Percentiles rank a stretch among this genome's conserved stretches.
Conservation (phyloP, 2,888 invertebrate genomes). For the Cotesia congregata region DNA sequence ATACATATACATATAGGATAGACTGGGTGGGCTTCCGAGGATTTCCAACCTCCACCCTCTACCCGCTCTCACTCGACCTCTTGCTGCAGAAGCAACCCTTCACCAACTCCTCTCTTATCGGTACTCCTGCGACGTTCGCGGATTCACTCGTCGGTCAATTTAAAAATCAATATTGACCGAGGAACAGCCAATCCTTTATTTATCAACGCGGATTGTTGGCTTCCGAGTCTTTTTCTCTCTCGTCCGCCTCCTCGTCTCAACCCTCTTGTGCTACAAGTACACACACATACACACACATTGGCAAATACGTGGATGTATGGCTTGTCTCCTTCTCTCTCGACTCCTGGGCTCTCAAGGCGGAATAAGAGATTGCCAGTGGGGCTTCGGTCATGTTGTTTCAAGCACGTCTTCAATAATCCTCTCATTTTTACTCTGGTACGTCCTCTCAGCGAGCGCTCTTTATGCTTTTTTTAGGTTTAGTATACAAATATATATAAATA, state of each 20-base stretch:
- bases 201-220: constrained; percentile 65
- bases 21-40: constrained; percentile 38
- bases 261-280: neutral
- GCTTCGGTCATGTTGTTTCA: constrained; percentile 62
- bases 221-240: constrained; percentile 26
- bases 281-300: constrained; percentile 30
- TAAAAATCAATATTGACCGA: constrained; percentile 71
- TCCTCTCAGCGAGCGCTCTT: neutral
- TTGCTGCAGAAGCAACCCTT: constrained; percentile 14
- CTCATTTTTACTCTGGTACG: constrained; percentile 51
- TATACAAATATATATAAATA: neutral
- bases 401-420: constrained; percentile 68
- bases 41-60: constrained; percentile 35
- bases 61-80: constrained; percentile 31
- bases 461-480: neutral
- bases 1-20: constrained; percentile 2
- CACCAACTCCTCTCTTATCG: constrained; percentile 27
- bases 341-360: constrained; percentile 44
- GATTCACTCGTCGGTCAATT: constrained; percentile 69
- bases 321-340: constrained; percentile 47
- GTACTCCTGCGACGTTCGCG: constrained; percentile 50
- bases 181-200: constrained; percentile 68
- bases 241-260: neutral
- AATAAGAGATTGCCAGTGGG: constrained; percentile 51
- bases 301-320: neutral